Conservation (phyloP, 2,797 vertebrate species). For the Poeciliopsis turneri region DNA sequence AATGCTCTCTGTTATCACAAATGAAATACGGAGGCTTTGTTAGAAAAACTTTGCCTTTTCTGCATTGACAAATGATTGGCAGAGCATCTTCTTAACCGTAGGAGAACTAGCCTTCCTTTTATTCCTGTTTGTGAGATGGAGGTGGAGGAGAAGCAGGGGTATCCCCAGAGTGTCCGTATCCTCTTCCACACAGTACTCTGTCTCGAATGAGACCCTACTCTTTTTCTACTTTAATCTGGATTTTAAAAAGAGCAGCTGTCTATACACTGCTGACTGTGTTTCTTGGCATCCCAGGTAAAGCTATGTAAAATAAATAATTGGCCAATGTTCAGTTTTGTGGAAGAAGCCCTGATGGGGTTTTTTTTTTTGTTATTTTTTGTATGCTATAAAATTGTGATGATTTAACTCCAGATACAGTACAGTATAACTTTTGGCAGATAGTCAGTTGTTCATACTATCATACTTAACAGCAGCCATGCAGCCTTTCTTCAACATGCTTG, state of each 20-base stretch:
- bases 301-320: not conserved
- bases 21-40: conserved; percentile 8
- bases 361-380: not conserved
- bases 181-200: conserved; percentile 63
- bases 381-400: not conserved
- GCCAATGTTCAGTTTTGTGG: not conserved
- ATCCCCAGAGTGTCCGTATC: conserved; percentile 69
- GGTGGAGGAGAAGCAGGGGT: conserved; percentile 24
- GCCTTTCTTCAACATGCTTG: not conserved
- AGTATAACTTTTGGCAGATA: not conserved
- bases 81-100: conserved; percentile 62
- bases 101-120: conserved; percentile 57
- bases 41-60: conserved; percentile 36
- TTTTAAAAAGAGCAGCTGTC: conserved; percentile 42
- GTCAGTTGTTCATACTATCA: not conserved
- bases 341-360: not conserved
- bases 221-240: conserved; percentile 37
- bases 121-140: conserved; percentile 11
- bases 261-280: not conserved
- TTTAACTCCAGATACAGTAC: not conserved
- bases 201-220: conserved; percentile 53
- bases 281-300: not conserved
- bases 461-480: not conserved
- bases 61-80: conserved; percentile 52
- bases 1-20: conserved; percentile 15